Percentiles rank a stretch among this genome's conserved stretches.
These are phyloP conservation scores for Pelodytes ibericus DNA, from an alignment of 2,797 vertebrate species.

Conservation along the genomic window DNA sequence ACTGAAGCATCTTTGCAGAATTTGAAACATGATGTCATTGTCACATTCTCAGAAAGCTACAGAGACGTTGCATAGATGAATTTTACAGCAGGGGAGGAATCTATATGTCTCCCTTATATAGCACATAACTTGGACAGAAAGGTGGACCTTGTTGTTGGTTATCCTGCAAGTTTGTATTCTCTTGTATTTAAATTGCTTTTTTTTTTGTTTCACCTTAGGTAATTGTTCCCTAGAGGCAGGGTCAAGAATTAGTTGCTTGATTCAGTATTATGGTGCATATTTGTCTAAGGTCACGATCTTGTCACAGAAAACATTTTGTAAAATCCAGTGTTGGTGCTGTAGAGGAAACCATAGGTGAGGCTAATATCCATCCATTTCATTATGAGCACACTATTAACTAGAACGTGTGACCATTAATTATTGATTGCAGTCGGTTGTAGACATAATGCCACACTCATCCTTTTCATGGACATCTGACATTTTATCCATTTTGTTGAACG, in stretches of 20 bases:
- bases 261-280: not conserved
- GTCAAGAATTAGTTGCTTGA: not conserved
- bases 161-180: not conserved
- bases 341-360: slow-evolving; percentile 67
- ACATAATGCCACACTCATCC: slow-evolving; percentile 67
- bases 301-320: slow-evolving; percentile 69
- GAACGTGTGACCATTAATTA: slow-evolving; percentile 70
- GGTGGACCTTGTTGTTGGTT: not conserved
- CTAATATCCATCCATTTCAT: slow-evolving; percentile 71
- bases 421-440: slow-evolving; percentile 63
- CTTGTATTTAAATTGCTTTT: not conserved
- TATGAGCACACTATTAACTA: slow-evolving; percentile 66
- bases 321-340: slow-evolving; percentile 71
- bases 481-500: slow-evolving; percentile 64
- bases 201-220: not conserved
- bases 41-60: slow-evolving; percentile 64
- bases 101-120: slow-evolving; percentile 50
- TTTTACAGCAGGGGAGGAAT: slow-evolving; percentile 48
- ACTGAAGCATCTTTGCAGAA: slow-evolving; percentile 67
- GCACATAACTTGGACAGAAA: not conserved
- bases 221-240: not conserved
- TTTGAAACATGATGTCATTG: slow-evolving; percentile 68
- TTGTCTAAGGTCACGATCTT: not conserved
- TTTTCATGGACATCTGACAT: slow-evolving; percentile 65
- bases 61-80: slow-evolving; percentile 20